Evolutionary conservation across 1,140 invertebrate genomes (phyloP), one percentile per base, ranked within the genome.

Genomic region (Pararge aegeria): DNA sequence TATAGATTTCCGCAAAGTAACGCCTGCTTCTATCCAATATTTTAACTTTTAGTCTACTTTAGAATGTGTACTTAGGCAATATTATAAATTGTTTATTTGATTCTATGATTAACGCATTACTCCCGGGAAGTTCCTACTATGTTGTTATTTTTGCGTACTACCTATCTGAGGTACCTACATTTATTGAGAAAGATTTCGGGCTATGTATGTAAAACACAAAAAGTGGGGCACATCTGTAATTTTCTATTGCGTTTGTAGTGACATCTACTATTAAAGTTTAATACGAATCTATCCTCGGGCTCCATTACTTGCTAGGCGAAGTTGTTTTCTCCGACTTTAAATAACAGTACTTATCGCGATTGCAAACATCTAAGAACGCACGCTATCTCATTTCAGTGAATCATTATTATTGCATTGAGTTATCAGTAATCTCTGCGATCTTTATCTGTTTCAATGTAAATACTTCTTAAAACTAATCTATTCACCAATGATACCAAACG

Each of bases 361-460:
- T 42, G 16, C 10, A 3, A 37, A 46, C n/a, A 53, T 46, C 16
- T 38, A 46, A 44, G 27, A 30, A 44, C 16, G 42, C 19, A 55
- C 42, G 19, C 13, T 55, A 55, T 46, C 53, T 55, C 27, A 20
- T 46, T 16, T 54, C 52, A 10, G 21, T 19, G 21, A 46, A 55
- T 20, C 5, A n/a, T 54, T 46, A 46, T 48, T 42, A 5, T 18
- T 5, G 16, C 21, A 44, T 21, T 21, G 40, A n/a, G 24, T 42
- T 59, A 52, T 60, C 48, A 29, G 0, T 52, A 19, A 58, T 51
- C 24, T 51, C 16, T 20, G 20, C 50, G 49, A 44, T 48, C 38
- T 53, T 48, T 60, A 60, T 60, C 50, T 29, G 27, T 20, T 12
- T 59, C 30, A 24, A 37, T 53, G 57, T 60, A 30, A 59, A 51